A percentile compares a stretch with the other conserved stretches of the same genome.
phyloP scores from a whole-genome alignment of 1,140 invertebrate species.

The Goniozus legneri region DNA sequence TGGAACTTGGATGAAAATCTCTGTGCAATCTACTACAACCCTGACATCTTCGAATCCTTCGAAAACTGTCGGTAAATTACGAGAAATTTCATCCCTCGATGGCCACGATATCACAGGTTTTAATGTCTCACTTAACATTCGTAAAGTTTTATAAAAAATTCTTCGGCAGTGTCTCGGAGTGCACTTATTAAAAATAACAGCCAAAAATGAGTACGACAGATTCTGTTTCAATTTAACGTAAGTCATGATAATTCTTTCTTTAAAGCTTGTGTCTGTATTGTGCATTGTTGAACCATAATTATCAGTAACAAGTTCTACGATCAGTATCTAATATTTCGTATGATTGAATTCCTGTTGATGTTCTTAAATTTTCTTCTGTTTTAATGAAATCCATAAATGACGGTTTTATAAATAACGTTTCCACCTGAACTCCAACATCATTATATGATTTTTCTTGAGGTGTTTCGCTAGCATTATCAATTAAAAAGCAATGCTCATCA shows the following conservation, averaged over 20 bases:
- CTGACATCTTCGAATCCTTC: conserved; percentile 23
- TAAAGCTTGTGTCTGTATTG: too few relatives aligned
- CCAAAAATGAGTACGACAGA: conserved; percentile 18
- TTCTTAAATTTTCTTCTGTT: too few relatives aligned
- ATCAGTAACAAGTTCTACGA: conserved; percentile 1
- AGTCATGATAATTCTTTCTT: conserved; percentile 18
- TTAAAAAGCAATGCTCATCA: too few relatives aligned
- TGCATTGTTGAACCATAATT: too few relatives aligned
- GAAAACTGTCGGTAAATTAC: conserved; percentile 27
- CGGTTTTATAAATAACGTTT: too few relatives aligned
- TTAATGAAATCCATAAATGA: too few relatives aligned
- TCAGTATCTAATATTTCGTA: conserved; percentile 14
- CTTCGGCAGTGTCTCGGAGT: conserved; percentile 18
- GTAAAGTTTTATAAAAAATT: conserved; percentile 17
- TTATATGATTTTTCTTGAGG: too few relatives aligned
- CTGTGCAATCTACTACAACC: conserved; percentile 28
- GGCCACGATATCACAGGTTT: conserved; percentile 18
- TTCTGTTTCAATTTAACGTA: conserved; percentile 26
- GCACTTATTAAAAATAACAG: conserved; percentile 16
- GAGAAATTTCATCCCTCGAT: conserved; percentile 15
- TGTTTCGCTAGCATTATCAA: too few relatives aligned
- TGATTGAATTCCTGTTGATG: too few relatives aligned
- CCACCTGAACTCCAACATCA: too few relatives aligned
- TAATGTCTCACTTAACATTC: conserved; percentile 18
- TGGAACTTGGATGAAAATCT: conserved; percentile 14